A percentile compares a stretch with the other conserved stretches of the same genome.
Conservation (phyloP, 2,113 vertebrate genomes). For the Isurus oxyrinchus region DNA sequence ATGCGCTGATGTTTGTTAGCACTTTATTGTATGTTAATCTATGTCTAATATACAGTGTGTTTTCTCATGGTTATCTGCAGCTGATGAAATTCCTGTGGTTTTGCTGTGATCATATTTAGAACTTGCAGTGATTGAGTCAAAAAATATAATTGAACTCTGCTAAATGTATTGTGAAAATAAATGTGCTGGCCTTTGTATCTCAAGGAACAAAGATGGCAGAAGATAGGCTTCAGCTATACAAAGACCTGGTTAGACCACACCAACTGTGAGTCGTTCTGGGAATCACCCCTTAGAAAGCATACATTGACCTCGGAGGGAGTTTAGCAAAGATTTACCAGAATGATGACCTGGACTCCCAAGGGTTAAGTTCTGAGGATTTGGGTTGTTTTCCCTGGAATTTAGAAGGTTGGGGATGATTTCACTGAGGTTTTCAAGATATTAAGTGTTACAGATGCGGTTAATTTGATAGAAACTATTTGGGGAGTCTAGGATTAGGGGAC, state of each 20-base stretch:
- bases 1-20: too few relatives aligned
- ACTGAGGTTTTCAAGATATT: too few relatives aligned
- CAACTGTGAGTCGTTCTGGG: background rate
- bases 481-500: background rate
- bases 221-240: background rate
- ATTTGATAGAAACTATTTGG: too few relatives aligned
- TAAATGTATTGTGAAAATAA: background rate
- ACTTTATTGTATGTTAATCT: background rate
- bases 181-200: background rate
- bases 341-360: too few relatives aligned
- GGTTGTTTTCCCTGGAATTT: too few relatives aligned
- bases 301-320: background rate
- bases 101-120: background rate
- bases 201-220: background rate
- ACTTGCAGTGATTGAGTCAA: background rate
- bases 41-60: background rate
- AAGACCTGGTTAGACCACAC: background rate
- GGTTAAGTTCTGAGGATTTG: too few relatives aligned
- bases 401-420: too few relatives aligned
- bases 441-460: too few relatives aligned
- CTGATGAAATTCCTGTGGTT: background rate
- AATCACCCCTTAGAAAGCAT: background rate
- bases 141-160: background rate
- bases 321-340: background rate
- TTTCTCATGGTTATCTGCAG: background rate